Evolutionary conservation across 1,140 invertebrate species (phyloP).

Genomic region (Cydia splendana): DNA sequence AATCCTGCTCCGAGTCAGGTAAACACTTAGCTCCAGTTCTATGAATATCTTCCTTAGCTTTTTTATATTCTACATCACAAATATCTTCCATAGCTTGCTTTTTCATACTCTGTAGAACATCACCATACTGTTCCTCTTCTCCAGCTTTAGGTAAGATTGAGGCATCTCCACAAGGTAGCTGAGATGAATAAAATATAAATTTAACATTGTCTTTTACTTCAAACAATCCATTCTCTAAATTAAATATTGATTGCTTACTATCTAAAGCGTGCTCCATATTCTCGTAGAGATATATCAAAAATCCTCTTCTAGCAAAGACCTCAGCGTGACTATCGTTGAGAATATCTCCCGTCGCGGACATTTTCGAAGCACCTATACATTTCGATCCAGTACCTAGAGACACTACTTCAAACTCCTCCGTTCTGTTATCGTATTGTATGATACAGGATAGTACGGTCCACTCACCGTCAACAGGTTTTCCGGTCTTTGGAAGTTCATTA

Average conservation of each 20-base stretch:
- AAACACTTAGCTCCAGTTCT: conserved; percentile 95
- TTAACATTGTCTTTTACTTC: conserved; percentile 81
- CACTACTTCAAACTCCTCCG: conserved; percentile 82
- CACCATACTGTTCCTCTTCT: conserved; percentile 55
- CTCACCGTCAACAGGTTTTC: conserved; percentile 89
- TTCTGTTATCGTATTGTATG: conserved; percentile 78
- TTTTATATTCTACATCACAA: conserved; percentile 51
- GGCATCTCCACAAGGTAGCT: conserved; percentile 96
- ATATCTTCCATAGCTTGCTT: conserved; percentile 41
- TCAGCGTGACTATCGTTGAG: conserved; percentile 96
- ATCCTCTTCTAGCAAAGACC: conserved; percentile 89
- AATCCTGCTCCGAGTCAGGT: conserved; percentile 78
- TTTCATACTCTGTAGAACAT: conserved; percentile 54
- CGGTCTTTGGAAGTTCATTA: conserved; percentile 85
- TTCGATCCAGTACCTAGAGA: conserved; percentile 94
- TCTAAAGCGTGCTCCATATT: conserved; percentile 79
- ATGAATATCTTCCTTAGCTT: conserved; percentile 82
- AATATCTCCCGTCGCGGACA: conserved; percentile 85
- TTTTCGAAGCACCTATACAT: conserved; percentile 89
- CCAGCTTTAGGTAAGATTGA: conserved; percentile 87
- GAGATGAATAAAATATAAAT: conserved; percentile 93
- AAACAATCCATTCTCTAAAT: conserved; percentile 64
- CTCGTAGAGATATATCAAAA: conserved; percentile 88
- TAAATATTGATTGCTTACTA: conserved; percentile 68
- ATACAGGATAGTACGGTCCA: conserved; percentile 93